Conservation (phyloP, 2,797 vertebrate genomes). For the Ficedula albicollis region DNA sequence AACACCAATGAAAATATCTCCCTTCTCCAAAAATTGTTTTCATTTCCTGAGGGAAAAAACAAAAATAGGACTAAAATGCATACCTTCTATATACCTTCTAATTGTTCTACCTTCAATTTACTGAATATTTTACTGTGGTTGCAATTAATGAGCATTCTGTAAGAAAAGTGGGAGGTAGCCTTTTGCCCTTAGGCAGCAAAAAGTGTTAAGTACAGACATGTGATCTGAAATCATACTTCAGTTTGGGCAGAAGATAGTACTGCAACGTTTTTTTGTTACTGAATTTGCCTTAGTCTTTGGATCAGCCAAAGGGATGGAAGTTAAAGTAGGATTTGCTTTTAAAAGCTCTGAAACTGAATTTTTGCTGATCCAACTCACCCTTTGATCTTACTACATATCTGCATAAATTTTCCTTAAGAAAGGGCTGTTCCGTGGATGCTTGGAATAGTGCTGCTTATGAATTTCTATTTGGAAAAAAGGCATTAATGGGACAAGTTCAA, state of each 20-base stretch:
- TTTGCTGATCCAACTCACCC: background rate
- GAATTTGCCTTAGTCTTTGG: background rate
- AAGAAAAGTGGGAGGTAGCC: background rate
- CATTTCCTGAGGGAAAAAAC: background rate
- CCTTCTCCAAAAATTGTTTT: background rate
- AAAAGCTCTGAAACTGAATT: background rate
- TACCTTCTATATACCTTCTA: background rate
- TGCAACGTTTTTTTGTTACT: background rate
- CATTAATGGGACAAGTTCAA: background rate
- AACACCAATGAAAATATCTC: background rate
- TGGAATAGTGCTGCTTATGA: constrained; percentile 10
- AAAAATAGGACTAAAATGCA: background rate
- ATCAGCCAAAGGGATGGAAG: background rate
- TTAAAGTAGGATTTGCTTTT: background rate
- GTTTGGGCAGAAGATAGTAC: background rate
- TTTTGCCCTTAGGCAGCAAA: constrained; percentile 16
- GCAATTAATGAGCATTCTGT: constrained; percentile 2
- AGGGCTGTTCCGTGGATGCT: background rate
- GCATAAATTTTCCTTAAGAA: background rate
- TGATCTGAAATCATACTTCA: background rate
- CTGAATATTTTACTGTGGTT: constrained; percentile 10
- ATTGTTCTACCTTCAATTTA: background rate
- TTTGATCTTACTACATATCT: background rate
- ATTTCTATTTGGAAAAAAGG: background rate
- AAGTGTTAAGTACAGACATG: background rate